Percentiles rank a stretch among this genome's conserved stretches.
Evolutionary conservation across 2,888 invertebrate species (phyloP).

Genomic region (Thera britannica): DNA sequence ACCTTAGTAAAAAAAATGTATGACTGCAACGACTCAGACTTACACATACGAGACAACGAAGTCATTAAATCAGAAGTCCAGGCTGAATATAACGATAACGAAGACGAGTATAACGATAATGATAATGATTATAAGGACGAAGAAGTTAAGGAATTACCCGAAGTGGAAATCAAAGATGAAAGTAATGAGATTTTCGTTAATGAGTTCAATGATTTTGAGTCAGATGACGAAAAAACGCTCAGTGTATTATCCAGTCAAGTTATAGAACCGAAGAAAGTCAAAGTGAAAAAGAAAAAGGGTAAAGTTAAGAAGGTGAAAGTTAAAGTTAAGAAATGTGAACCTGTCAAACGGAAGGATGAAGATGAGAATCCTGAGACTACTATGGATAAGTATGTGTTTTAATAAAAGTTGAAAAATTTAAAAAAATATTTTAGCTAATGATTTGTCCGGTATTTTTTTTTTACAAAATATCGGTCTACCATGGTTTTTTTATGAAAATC

Average conservation of each 20-base stretch:
- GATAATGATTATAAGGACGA: constrained; percentile 12
- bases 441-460: too few species aligned
- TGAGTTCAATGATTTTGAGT: constrained; percentile 37
- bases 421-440: too few species aligned
- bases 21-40: constrained; percentile 54
- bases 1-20: constrained; percentile 51
- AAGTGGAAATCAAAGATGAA: constrained; percentile 44
- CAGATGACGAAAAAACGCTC: constrained; percentile 26
- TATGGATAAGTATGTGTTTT: constrained; percentile 46
- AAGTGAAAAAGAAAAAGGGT: constrained; percentile 36
- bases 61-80: constrained; percentile 45
- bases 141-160: constrained; percentile 5
- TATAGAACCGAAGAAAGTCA: constrained; percentile 39
- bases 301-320: constrained; percentile 38
- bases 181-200: constrained; percentile 44
- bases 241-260: constrained; percentile 16
- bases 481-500: too few species aligned
- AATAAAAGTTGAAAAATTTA: constrained; percentile 28
- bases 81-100: constrained; percentile 13
- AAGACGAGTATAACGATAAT: constrained; percentile 1
- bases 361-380: constrained; percentile 53
- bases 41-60: constrained; percentile 48
- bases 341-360: constrained; percentile 25
- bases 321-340: constrained; percentile 28
- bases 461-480: too few species aligned